Evolutionary conservation across 2,888 invertebrate species (phyloP), one percentile per base, ranked within the genome.

Genomic region (Eudemis profundana): DNA sequence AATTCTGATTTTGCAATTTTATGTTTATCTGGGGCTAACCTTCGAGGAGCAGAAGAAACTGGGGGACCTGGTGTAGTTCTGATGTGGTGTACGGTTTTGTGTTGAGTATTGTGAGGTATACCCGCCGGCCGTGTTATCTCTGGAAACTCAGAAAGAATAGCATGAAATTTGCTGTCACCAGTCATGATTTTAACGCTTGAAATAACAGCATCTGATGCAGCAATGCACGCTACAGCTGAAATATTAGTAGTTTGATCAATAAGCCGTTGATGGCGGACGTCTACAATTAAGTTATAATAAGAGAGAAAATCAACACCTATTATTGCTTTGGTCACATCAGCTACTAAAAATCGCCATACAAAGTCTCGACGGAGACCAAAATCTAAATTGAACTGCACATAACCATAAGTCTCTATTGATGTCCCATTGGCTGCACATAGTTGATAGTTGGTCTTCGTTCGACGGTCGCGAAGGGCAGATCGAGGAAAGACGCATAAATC

Each of bases 21-120:
- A 0, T 10, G 17, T 10, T 33, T 50, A 10, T 50, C 50, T 0
- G 29, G 29, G 2, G 47, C 47, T 7, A 47, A 27, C 0, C 47
- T n/a, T 1, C 47, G 47, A 5, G 47, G 47, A 1, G 47, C 3
- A 0, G 5, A 27, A 3, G 27, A n/a, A 4, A 47, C 47, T 14
- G 47, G 47, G 3, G 47, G 47, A 7, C 47, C 47, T 17, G 47
- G 27, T 27, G 47, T 47, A 1, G n/a, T n/a, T n/a, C n/a, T n/a
- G n/a, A n/a, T n/a, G n/a, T n/a, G n/a, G n/a, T n/a, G n/a, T n/a
- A n/a, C n/a, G n/a, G n/a, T n/a, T n/a, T n/a, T n/a, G n/a, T n/a
- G n/a, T n/a, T n/a, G n/a, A n/a, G n/a, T n/a, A n/a, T n/a, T n/a
- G n/a, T n/a, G n/a, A n/a, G n/a, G n/a, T n/a, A n/a, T n/a, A n/a